Evolutionary conservation across 2,797 vertebrate species (phyloP), one percentile per base, ranked within the genome.

Genomic region (Euthynnus affinis): DNA sequence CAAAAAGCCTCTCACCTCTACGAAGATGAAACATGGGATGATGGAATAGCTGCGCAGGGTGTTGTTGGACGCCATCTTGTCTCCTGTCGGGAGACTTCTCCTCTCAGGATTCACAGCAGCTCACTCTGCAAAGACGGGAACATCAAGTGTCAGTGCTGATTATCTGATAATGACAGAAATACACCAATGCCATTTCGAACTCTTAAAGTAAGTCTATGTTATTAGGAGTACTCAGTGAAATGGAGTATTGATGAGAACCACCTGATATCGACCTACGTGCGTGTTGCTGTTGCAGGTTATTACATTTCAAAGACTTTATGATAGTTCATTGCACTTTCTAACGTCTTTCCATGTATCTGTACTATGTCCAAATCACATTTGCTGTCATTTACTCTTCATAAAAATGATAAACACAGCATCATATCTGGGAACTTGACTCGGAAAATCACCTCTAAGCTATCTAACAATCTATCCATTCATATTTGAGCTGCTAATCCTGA

Each of bases 21-120:
- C 95, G 79, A 99, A 99, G 93, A 99, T 97, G 95, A 99, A 99
- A 93, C 98, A 99, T 1, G 98, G 98, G 85, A 99, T 97, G 94
- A 99, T 99, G 92, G 98, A 98, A 91, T 98, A 98, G 94, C 98
- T 99, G 86, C 97, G 96, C 84, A 98, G 97, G 76, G 96, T 98
- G 94, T 98, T 96, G 95, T 96, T 97, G 91, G 97, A 97, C 88
- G 98, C 98, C 98, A 99, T 99, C 87, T 92, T 94, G 87, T 76
- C 87, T 91, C 88, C 84, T 80, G 82, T 65, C 25, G n/a, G 87
- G 88, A 90, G 90, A 87, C 82, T 44, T 87, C 18, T 77, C 87
- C 81, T 87, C 68, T 90, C 76, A 82, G 85, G 87, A 79, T 85
- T 92, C 87, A 89, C 82, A 23, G 87, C 85, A 55, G 74, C 81